Evolutionary conservation across 2,888 invertebrate species (phyloP).

Genomic region (Spatulosminthurus flaviceps): DNA sequence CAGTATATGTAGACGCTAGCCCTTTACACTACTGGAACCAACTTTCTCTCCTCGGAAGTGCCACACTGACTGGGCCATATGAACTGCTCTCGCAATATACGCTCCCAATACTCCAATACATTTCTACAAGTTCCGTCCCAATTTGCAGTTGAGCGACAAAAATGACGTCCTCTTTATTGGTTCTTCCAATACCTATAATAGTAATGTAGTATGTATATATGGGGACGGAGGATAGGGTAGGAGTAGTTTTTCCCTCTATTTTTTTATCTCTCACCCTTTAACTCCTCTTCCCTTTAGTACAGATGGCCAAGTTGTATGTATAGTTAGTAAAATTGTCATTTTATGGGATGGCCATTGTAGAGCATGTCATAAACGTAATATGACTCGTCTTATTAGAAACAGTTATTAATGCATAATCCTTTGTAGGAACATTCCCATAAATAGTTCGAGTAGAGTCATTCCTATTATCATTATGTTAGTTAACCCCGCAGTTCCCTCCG

Average conservation of each 20-base stretch:
- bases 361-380: neutral
- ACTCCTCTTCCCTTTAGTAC: too few relatives aligned
- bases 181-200: too few relatives aligned
- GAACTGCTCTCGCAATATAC: conserved; percentile 12
- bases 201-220: too few relatives aligned
- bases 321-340: too few relatives aligned
- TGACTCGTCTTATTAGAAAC: neutral
- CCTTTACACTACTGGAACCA: neutral
- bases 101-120: neutral
- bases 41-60: neutral
- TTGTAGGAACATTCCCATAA: neutral
- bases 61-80: conserved; percentile 11
- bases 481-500: too few relatives aligned
- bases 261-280: too few relatives aligned
- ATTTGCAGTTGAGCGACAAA: neutral
- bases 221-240: too few relatives aligned
- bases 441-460: neutral
- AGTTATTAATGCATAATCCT: conserved; percentile 4
- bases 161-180: conserved; percentile 12
- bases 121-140: neutral
- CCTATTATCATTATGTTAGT: too few relatives aligned
- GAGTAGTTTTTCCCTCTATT: too few relatives aligned
- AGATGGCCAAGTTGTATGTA: too few relatives aligned
- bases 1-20: too few relatives aligned
- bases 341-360: too few relatives aligned